A percentile compares a stretch with the other conserved stretches of the same genome.
Evolutionary conservation across 2,888 invertebrate genomes (phyloP).

Genomic region (Synanthedon vespiformis): DNA sequence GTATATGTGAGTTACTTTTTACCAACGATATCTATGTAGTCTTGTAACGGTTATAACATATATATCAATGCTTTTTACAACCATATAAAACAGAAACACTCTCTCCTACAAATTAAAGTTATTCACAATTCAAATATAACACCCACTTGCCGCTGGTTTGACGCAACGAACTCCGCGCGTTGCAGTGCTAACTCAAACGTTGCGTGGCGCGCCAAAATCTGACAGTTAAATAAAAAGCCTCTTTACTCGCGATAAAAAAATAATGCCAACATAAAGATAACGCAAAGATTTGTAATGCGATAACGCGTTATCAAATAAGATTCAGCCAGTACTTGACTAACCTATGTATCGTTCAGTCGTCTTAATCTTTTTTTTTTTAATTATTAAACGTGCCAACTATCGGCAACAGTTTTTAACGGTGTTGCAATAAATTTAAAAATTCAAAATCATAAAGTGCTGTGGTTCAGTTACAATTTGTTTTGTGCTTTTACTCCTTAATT

Average conservation of each 20-base stretch:
- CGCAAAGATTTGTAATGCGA: neutral
- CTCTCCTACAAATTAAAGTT: neutral
- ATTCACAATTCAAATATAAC: slow-evolving; percentile 5
- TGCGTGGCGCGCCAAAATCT: neutral
- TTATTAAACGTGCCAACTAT: too few species aligned
- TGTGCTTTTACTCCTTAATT: neutral
- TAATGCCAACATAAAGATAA: neutral
- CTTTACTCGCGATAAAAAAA: neutral
- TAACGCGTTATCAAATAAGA: neutral
- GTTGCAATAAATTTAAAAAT: neutral
- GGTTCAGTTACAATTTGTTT: neutral
- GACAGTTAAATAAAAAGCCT: neutral
- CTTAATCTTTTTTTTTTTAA: neutral
- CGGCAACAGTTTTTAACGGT: neutral
- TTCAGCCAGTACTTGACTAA: neutral
- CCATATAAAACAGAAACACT: too few species aligned
- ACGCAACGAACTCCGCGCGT: slow-evolving; percentile 4
- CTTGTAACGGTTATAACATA: too few species aligned
- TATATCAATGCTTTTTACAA: too few species aligned
- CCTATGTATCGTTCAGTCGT: neutral
- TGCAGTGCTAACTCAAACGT: neutral
- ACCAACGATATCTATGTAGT: too few species aligned
- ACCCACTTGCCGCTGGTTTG: slow-evolving; percentile 3
- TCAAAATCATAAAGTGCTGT: neutral
- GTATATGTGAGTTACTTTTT: too few species aligned